Evolutionary conservation across 1,140 invertebrate species (phyloP), one percentile per base, ranked within the genome.

Genomic region (Gryllus bimaculatus): DNA sequence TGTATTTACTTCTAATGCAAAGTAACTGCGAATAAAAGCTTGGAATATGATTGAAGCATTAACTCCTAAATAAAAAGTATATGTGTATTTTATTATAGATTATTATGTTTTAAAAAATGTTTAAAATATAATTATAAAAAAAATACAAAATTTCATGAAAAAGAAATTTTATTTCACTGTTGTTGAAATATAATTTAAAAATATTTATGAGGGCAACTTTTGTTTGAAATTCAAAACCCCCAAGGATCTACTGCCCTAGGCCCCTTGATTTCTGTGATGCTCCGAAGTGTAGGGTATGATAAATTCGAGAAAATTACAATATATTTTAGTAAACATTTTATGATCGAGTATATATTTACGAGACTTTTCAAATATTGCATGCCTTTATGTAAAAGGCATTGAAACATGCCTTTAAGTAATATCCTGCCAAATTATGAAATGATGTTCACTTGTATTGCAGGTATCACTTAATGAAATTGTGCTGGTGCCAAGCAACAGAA

Each of bases 391-490:
- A 39, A 39, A 39, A 39, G 26, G 26, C 26, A 39, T 39, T 39
- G 5, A 39, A 39, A 39, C 5, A 39, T 39, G 1, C 26, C 26
- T 39, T 39, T 39, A 39, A 39, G 26, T 39, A 39, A 39, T 39
- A 5, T 39, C 26, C 26, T 39, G 26, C 26, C 26, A 39, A 39
- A 39, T 39, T 39, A 39, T 39, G 26, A 39, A 39, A 39, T 74
- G 18, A n/a, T 48, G 77, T 48, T 80, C 81, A 81, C 15, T 79
- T 81, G 78, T 80, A 39, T 85, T 86, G 8, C 84, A 92, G 91
- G 81, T 91, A 90, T 83, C 87, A 89, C 84, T 85, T 93, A 76
- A 92, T 92, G 90, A 87, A 90, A 82, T 85, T 89, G 15, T 93
- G 92, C 83, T 92, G 91, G 91, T 85, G 86, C 76, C 84, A 76